Conservation (phyloP, 2,888 invertebrate species). For the Ophion obscuratus region DNA sequence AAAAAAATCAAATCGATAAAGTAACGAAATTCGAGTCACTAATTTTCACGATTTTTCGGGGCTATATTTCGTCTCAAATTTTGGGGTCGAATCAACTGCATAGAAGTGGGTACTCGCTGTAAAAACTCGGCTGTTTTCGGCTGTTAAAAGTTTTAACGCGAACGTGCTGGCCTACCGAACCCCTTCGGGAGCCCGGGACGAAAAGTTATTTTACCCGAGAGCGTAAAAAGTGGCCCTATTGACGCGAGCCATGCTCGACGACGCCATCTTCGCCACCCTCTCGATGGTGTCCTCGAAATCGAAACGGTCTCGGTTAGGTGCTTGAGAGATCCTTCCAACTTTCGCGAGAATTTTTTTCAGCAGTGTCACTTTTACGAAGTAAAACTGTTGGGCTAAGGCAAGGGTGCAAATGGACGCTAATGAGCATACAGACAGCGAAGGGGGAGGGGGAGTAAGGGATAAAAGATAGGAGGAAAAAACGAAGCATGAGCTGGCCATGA, state of each 20-base stretch:
- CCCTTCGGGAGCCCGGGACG: constrained; percentile 8
- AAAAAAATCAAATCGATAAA: not conserved
- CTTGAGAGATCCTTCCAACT: constrained; percentile 22
- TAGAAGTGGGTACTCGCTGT: not conserved
- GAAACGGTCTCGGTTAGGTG: not conserved
- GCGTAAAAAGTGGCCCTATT: constrained; percentile 54
- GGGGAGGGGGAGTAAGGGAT: not conserved
- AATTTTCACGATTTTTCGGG: not conserved
- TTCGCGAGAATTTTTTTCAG: constrained; percentile 8
- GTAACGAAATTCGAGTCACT: not conserved
- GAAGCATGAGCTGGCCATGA: not conserved
- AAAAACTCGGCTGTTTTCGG: not conserved
- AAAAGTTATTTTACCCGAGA: constrained; percentile 40
- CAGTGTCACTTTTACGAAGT: constrained; percentile 2
- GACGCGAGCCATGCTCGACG: constrained; percentile 50
- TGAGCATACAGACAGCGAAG: not conserved
- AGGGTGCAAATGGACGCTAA: not conserved
- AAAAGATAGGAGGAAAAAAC: not conserved
- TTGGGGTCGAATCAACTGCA: not conserved
- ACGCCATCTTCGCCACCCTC: constrained; percentile 24
- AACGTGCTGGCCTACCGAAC: constrained; percentile 28
- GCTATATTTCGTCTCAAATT: not conserved
- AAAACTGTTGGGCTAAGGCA: not conserved
- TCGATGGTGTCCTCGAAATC: constrained; percentile 19
- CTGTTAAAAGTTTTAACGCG: constrained; percentile 60